phyloP scores from a whole-genome alignment of 2,113 vertebrate genomes.

The Ochotona princeps region DNA sequence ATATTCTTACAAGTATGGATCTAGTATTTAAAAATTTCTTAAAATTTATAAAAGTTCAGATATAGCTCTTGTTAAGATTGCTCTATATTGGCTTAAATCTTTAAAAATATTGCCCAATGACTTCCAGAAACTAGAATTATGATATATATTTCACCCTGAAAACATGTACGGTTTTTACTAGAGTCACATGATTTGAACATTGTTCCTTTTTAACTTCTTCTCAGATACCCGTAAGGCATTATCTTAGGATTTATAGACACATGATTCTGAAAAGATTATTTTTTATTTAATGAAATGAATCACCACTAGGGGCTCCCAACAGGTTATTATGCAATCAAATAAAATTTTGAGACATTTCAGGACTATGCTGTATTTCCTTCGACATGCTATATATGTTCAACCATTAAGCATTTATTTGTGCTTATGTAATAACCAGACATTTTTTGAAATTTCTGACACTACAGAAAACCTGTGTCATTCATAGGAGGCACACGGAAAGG shows the following conservation, averaged over 20 bases:
- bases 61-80: not conserved
- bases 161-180: not conserved
- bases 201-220: not conserved
- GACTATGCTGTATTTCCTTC: not conserved
- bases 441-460: not conserved
- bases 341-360: not conserved
- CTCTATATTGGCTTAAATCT: not conserved
- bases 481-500: not conserved
- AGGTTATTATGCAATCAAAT: not conserved
- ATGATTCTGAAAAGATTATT: not conserved
- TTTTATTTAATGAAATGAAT: not conserved
- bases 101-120: not conserved
- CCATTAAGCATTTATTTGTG: not conserved
- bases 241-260: not conserved
- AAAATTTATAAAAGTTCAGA: not conserved
- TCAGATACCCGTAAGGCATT: not conserved
- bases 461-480: not conserved
- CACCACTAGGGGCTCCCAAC: too few species aligned
- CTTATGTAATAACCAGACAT: not conserved
- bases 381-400: not conserved
- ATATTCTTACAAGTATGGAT: not conserved
- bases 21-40: not conserved
- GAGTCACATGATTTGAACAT: not conserved
- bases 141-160: not conserved
- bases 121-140: not conserved